Conservation (phyloP, 2,888 invertebrate genomes). For the Chaitophorus viminalis region DNA sequence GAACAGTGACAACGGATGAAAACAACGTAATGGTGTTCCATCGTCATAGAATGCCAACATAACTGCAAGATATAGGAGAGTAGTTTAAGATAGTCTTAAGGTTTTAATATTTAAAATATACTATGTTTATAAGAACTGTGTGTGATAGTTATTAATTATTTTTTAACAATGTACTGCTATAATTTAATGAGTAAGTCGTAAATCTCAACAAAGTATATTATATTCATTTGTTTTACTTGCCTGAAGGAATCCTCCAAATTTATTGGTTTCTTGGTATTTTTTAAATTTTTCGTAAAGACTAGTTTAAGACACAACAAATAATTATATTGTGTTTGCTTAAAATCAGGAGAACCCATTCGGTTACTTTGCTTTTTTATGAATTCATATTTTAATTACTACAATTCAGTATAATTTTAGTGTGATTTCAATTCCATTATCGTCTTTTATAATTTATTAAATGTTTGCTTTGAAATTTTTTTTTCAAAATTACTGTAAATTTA, state of each 20-base stretch:
- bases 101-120: background rate
- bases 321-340: background rate
- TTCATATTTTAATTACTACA: background rate
- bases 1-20: conserved; percentile 30
- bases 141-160: conserved; percentile 39
- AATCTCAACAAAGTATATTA: conserved; percentile 7
- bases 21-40: conserved; percentile 34
- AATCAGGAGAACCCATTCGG: background rate
- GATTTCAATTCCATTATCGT: too few relatives aligned
- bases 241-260: background rate
- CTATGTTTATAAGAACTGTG: conserved; percentile 10
- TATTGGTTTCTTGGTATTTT: background rate
- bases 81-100: background rate
- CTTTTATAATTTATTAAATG: background rate
- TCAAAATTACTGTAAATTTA: background rate
- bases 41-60: background rate
- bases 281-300: background rate
- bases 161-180: conserved; percentile 26
- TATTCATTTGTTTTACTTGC: background rate
- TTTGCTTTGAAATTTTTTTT: background rate
- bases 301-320: background rate
- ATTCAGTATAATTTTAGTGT: background rate
- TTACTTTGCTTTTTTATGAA: background rate
- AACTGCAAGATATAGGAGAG: background rate
- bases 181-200: conserved; percentile 7